Evolutionary conservation across 2,888 invertebrate species (phyloP).

Genomic region (Cosmorhoe ocellata): DNA sequence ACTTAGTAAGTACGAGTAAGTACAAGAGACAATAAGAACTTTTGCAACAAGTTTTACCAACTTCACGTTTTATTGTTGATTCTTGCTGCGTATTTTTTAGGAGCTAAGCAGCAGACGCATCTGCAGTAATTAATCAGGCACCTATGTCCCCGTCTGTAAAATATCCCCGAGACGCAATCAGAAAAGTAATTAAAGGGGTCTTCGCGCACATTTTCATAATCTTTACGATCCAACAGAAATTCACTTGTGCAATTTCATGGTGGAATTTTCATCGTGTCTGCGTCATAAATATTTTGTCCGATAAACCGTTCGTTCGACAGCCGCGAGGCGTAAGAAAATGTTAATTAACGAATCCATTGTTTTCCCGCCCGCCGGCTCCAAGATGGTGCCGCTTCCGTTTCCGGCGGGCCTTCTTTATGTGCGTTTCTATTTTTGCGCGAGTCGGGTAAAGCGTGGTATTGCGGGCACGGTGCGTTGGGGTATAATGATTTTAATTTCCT

Average conservation of each 20-base stretch:
- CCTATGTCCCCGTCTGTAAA: constrained; percentile 23
- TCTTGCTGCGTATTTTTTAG: neutral
- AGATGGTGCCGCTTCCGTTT: constrained; percentile 83
- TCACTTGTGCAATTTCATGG: constrained; percentile 68
- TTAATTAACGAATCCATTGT: constrained; percentile 91
- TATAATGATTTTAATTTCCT: constrained; percentile 83
- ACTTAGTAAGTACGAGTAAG: too few relatives aligned
- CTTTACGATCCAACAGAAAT: constrained; percentile 51
- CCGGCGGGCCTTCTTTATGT: constrained; percentile 80
- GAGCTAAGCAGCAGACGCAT: constrained; percentile 37
- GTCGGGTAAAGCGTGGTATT: constrained; percentile 67
- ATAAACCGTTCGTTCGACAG: constrained; percentile 83
- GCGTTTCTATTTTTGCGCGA: constrained; percentile 79
- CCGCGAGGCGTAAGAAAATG: constrained; percentile 87
- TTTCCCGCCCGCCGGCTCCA: constrained; percentile 84
- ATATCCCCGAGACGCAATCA: constrained; percentile 31
- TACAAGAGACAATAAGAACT: neutral
- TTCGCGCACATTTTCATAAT: constrained; percentile 45
- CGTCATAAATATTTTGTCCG: constrained; percentile 82
- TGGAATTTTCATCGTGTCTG: constrained; percentile 73
- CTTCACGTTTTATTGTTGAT: neutral
- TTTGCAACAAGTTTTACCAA: neutral
- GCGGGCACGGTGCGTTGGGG: constrained; percentile 69
- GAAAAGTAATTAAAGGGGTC: constrained; percentile 38
- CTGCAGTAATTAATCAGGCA: constrained; percentile 34